Base-by-base conservation (phyloP, 2,888 invertebrate genomes). In the Nebria brevicollis region DNA sequence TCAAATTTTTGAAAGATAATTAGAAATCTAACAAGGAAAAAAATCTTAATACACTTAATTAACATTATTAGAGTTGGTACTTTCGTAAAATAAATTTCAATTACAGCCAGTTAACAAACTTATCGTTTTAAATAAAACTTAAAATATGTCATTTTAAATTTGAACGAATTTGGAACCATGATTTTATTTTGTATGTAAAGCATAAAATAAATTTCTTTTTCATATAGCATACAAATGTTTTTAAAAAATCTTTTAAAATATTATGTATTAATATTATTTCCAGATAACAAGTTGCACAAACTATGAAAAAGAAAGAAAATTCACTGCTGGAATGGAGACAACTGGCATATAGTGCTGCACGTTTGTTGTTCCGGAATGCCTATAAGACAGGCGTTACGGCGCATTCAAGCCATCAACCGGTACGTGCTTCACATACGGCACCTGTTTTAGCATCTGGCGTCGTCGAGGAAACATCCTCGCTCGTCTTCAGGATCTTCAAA, bases 341-440 rank as follows among this genome's bases (percentile, higher is more conserved):
- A 25, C 25, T 26, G 64, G 74, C 78, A 74, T 79, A 72, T 66
- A 72, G 66, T 20, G 41, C 66, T 20, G 68, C 78, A 66, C 74
- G 74, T 66, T 26, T 66, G 76, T 76, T 65, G 76, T 66, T 25
- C 66, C 8, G 65, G 66, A 66, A 65, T 76, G 76, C 76, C 76
- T 76, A 76, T 76, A 76, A 65, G 76, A 66, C 74, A 20, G 70
- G 66, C 78, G 66, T 43, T 66, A 66, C 74, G 78, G 73, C 72
- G 42, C 43, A 42, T 73, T 42, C 41, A 72, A 72, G 74, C 74
- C 79, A 79, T 79, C 79, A 75, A 66, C 74, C 20, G 54, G 6
- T 66, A 79, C 79, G 79, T 79, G 79, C 66, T 66, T 42, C 75
- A 79, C 79, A 79, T 79, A 79, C 79, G 75, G 15, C 79, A 79